These are phyloP conservation scores for Glaucidium brasilianum DNA, from an alignment of 2,113 vertebrate genomes.

Conservation along the genomic window DNA sequence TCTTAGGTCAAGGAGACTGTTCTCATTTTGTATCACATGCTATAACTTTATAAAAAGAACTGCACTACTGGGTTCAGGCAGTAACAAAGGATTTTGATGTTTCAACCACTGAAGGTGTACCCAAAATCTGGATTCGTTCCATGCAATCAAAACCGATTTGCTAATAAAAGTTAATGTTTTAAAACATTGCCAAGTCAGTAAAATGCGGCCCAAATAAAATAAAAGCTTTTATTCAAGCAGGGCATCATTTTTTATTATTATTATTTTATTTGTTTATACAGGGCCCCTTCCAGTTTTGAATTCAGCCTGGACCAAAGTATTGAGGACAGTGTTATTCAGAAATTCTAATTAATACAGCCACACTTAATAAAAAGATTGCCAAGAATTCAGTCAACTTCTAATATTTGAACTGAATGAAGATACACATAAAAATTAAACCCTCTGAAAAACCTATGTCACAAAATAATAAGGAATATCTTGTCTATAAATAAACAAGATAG, in stretches of 20 bases:
- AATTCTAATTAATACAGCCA: neutral
- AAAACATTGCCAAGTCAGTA: neutral
- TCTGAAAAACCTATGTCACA: neutral
- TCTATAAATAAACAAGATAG: constrained; percentile 11
- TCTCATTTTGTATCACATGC: neutral
- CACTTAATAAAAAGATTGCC: neutral
- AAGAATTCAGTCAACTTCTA: neutral
- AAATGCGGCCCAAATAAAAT: neutral
- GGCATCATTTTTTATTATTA: neutral
- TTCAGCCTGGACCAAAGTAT: neutral
- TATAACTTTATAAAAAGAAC: constrained; percentile 12
- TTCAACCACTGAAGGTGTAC: neutral
- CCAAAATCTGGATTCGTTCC: neutral
- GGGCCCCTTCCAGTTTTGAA: neutral
- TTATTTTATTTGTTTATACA: neutral
- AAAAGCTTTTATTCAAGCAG: neutral
- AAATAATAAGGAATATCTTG: neutral
- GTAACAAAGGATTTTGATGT: neutral
- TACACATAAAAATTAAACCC: neutral
- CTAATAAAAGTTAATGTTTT: constrained; percentile 1
- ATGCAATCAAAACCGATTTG: neutral
- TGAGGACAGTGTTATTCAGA: neutral
- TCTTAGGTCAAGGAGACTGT: constrained; percentile 31
- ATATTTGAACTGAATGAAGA: neutral
- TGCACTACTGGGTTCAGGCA: neutral